Base-by-base conservation (phyloP, 1,140 invertebrate genomes). In the Delia radicum region DNA sequence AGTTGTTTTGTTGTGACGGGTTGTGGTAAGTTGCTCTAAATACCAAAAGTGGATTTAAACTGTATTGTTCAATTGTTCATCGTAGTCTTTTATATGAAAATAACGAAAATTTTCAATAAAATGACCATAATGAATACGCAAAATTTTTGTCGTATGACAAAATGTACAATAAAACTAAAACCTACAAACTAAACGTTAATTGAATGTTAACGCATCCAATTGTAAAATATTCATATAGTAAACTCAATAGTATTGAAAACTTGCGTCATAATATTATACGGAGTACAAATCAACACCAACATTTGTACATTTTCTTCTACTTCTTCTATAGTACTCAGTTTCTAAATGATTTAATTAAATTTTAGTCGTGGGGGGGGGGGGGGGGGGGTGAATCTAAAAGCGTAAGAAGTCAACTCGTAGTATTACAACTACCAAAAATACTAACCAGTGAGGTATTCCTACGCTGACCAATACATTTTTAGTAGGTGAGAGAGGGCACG, bases 1-100 rank as follows among this genome's bases (percentile, higher is more conserved):
- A 24, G 5, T 76, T 69, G 73, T 74, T 65, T 77, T 79, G 76
- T n/a, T n/a, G n/a, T n/a, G n/a, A n/a, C n/a, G n/a, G n/a, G n/a
- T 65, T 75, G 62, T 15, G 67, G n/a, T 74, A 24, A 74, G 79
- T 77, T 85, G 83, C 82, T 85, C 83, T 83, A 85, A 79, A 84
- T 84, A 84, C 82, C 83, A 81, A 79, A 83, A 79, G 79, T 82
- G 83, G 83, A 73, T 46, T 69, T 85, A 83, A 85, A 85, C 83
- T 85, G 83, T 81, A 81, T 84, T 82, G 78, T 81, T 79, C 77
- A 69, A 21, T 62, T 69, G 79, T 78, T 81, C 79, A 81, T 80
- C 76, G 78, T 78, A 69, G 79, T 77, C 80, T 85, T 85, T 78
- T 85, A 85, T 85, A 85, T 33, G 29, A 37, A 24, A 33, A 37